Conservation (phyloP, 2,113 vertebrate species). For the Ancistrus triradiatus region DNA sequence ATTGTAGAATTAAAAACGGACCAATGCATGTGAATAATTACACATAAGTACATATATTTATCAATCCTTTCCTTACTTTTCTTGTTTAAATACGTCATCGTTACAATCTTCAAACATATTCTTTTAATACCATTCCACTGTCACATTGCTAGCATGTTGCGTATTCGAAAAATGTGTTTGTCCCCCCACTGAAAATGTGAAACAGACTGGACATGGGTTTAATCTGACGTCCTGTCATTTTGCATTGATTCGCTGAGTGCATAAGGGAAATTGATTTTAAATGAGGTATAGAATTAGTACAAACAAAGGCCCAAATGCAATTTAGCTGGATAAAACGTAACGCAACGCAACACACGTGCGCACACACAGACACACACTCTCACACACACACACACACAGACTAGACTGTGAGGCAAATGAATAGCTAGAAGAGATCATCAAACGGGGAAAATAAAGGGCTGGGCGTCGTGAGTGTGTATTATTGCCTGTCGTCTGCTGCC, state of each 20-base stretch:
- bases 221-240: not conserved
- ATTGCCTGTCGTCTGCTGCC: constrained; percentile 25
- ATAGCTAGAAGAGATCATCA: constrained; percentile 9
- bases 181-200: too few relatives aligned
- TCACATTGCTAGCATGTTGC: too few relatives aligned
- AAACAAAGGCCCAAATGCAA: constrained; percentile 5
- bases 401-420: constrained; percentile 22
- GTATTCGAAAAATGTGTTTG: too few relatives aligned
- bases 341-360: not conserved
- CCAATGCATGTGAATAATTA: too few relatives aligned
- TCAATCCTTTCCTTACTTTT: too few relatives aligned
- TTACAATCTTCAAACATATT: too few relatives aligned
- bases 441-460: constrained; percentile 30
- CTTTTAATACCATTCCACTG: too few relatives aligned
- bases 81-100: too few relatives aligned
- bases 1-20: too few relatives aligned
- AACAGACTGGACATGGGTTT: too few relatives aligned
- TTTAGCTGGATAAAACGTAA: constrained; percentile 7
- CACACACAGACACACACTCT: not conserved
- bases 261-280: not conserved
- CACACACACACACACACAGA: constrained; percentile 1
- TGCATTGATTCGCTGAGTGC: not conserved
- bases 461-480: constrained; percentile 8
- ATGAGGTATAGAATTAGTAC: not conserved
- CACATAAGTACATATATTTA: too few relatives aligned